Conservation (phyloP, 2,113 vertebrate species). For the Oncorhynchus keta region DNA sequence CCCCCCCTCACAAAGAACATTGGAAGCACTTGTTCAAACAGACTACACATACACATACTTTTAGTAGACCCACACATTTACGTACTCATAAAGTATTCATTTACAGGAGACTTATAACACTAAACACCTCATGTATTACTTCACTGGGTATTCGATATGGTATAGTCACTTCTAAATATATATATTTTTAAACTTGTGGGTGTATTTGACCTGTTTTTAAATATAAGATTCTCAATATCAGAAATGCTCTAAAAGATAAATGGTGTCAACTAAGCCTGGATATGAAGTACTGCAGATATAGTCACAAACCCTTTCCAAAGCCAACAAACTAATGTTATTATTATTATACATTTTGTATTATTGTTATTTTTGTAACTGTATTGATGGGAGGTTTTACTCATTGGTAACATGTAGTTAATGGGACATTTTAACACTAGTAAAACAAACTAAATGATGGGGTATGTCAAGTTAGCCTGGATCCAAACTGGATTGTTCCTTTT, state of each 20-base stretch:
- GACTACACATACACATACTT: background rate
- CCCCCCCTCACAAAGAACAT: slow-evolving; percentile 31
- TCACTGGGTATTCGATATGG: background rate
- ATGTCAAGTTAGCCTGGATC: background rate
- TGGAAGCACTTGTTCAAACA: slow-evolving; percentile 34
- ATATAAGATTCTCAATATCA: background rate
- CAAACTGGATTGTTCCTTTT: background rate
- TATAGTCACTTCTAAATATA: background rate
- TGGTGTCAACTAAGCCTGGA: background rate
- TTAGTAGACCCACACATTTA: background rate
- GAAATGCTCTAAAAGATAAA: background rate
- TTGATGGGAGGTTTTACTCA: background rate
- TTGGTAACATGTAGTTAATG: background rate
- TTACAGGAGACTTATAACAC: background rate
- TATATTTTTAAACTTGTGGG: too few relatives aligned
- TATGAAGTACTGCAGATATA: background rate
- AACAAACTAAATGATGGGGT: background rate
- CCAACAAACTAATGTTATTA: background rate
- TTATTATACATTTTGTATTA: slow-evolving; percentile 4
- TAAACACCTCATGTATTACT: background rate
- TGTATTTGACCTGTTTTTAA: background rate
- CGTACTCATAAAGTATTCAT: background rate
- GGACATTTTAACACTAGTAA: background rate
- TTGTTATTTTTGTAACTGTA: slow-evolving; percentile 5
- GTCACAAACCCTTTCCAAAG: background rate